Base-by-base conservation (phyloP, 2,797 vertebrate genomes). In the Emydoidea blandingii region DNA sequence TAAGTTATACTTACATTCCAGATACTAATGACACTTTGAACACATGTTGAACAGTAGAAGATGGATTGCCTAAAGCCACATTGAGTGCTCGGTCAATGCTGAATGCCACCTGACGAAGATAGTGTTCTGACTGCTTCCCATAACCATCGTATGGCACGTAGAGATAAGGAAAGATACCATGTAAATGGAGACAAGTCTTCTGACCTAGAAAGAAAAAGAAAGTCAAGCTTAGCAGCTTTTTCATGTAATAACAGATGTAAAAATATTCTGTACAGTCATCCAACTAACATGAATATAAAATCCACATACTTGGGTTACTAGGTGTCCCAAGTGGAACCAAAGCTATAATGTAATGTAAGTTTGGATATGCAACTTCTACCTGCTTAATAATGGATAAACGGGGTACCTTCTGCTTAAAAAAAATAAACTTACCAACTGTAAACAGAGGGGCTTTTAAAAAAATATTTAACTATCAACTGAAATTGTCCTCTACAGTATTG, bases 71-170 rank as follows among this genome's bases (percentile, higher is more conserved):
- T 99, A 99, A 98, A 98, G 99, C 98, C 94, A 99, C 98, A 88
- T 99, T 99, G 97, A 99, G 98, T 95, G 99, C 99, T 96, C 99
- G 98, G 98, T 99, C 99, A 91, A 99, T 99, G 98, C 99, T 99
- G 98, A 99, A 99, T 21, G 99, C 99, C 98, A 99, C 98, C 98
- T 99, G 99, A 84, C 98, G 99, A 97, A 99, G 98, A 98, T 99
- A 98, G 94, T 98, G 98, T 84, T 99, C 99, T 41, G 98, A 97
- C 95, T 98, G 98, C 95, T 99, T 99, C 90, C 98, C 98, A 84
- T 98, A 98, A 85, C 99, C 99, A 97, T 99, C 99, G 1, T 99
- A 99, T 0, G 99, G 99, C 85, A 99, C 98, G 65, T 99, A 99
- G 97, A 99, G 98, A 98, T 99, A 99, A 89, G 99, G 99, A 97